These are phyloP conservation scores for Helicoverpa zea DNA, from an alignment of 1,140 invertebrate genomes.

Conservation along the genomic window DNA sequence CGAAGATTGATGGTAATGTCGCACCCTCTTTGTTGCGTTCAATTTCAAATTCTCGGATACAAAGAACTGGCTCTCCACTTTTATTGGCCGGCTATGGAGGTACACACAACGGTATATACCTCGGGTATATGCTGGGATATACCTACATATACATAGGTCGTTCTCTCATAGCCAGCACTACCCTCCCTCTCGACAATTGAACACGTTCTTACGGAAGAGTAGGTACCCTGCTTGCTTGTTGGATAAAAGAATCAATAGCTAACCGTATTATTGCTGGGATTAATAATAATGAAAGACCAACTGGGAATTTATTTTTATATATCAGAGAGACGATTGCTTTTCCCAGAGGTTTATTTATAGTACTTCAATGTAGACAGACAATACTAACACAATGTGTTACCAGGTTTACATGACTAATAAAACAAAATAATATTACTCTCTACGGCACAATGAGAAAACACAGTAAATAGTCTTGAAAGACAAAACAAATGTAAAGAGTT, in stretches of 20 bases:
- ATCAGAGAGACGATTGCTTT: not conserved
- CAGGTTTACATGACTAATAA: too few relatives aligned
- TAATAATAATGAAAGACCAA: slow-evolving; percentile 28
- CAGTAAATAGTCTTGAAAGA: too few relatives aligned
- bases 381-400: too few relatives aligned
- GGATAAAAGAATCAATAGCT: slow-evolving; percentile 35
- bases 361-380: too few relatives aligned
- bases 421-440: too few relatives aligned
- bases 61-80: slow-evolving; percentile 20
- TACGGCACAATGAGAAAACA: too few relatives aligned
- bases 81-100: not conserved
- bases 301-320: not conserved
- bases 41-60: slow-evolving; percentile 26
- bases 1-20: slow-evolving; percentile 60
- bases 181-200: slow-evolving; percentile 34
- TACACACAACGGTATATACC: not conserved
- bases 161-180: not conserved
- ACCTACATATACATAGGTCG: not conserved
- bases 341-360: too few relatives aligned
- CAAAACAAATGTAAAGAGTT: too few relatives aligned
- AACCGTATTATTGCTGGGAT: slow-evolving; percentile 29
- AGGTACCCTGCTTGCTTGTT: slow-evolving; percentile 30
- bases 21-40: slow-evolving; percentile 48
- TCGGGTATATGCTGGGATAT: not conserved
- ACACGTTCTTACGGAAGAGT: slow-evolving; percentile 35